Evolutionary conservation across 2,797 vertebrate genomes (phyloP).

Genomic region (Gambusia yucatana): DNA sequence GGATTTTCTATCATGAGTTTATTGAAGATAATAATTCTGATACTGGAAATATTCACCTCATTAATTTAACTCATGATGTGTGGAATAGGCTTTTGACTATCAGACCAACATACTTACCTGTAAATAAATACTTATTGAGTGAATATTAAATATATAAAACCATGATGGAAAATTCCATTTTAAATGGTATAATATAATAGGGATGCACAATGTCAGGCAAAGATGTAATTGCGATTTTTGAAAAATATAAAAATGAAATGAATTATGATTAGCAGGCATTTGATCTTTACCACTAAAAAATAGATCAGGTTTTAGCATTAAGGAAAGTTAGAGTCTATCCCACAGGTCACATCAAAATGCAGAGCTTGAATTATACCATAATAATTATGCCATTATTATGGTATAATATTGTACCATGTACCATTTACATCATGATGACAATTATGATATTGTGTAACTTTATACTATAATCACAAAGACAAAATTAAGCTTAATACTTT

Average conservation of each 20-base stretch:
- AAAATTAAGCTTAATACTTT: conserved; percentile 18
- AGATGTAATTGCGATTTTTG: background rate
- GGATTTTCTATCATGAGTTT: background rate
- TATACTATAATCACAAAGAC: background rate
- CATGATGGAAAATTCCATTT: background rate
- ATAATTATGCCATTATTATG: too few relatives aligned
- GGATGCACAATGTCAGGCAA: background rate
- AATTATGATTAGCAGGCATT: background rate
- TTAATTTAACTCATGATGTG: background rate
- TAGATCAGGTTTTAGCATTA: background rate
- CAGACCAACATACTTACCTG: background rate
- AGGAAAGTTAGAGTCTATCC: background rate
- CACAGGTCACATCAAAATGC: background rate
- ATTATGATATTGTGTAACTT: too few relatives aligned
- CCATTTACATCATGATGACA: too few relatives aligned
- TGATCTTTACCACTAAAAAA: background rate
- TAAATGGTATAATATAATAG: background rate
- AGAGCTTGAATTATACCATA: background rate
- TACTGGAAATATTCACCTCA: conserved; percentile 17
- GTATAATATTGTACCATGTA: too few relatives aligned
- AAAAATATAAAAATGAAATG: background rate
- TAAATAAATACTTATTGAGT: background rate
- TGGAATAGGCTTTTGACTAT: background rate
- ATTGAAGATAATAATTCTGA: conserved; percentile 18
- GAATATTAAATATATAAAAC: background rate